A percentile compares a stretch with the other conserved stretches of the same genome.
Conservation (phyloP, 92 coral and sea anemone genomes). For the Meandrina meandrites region DNA sequence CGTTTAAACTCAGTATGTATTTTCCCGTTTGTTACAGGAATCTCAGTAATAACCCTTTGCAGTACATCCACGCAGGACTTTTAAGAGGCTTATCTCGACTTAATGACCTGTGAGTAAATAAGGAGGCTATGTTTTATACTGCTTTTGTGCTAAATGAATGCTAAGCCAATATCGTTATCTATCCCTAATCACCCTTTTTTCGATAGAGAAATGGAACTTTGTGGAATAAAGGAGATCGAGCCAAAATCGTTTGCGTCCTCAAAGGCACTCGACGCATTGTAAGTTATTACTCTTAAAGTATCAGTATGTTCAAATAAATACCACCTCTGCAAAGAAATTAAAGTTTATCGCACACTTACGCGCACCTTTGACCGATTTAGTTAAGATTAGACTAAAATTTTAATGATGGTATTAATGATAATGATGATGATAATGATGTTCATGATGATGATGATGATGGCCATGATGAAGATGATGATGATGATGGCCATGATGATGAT, state of each 20-base stretch:
- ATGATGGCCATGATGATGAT: no score
- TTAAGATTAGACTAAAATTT: no score
- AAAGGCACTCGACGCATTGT: neutral
- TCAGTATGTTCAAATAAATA: neutral
- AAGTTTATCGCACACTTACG: no score
- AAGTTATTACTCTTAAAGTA: neutral
- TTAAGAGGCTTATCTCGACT: constrained; percentile 12
- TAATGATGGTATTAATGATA: no score
- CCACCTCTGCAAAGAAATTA: neutral
- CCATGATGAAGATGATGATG: no score
- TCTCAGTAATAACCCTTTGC: constrained; percentile 12
- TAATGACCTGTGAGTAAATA: constrained; percentile 17
- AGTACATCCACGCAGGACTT: constrained; percentile 22
- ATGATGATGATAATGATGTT: no score
- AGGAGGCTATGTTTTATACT: neutral
- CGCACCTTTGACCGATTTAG: no score
- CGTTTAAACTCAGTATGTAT: no score
- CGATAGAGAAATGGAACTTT: constrained; percentile 4
- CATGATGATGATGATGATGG: no score
- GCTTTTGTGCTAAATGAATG: neutral
- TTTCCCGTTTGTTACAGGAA: neutral
- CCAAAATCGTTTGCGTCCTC: neutral
- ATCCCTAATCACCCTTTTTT: no score
- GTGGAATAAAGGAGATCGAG: constrained; percentile 10
- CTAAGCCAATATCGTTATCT: neutral